These are phyloP conservation scores for Phenganax stokvisi DNA, from an alignment of 92 coral and sea anemone genomes.

Conservation along the genomic window DNA sequence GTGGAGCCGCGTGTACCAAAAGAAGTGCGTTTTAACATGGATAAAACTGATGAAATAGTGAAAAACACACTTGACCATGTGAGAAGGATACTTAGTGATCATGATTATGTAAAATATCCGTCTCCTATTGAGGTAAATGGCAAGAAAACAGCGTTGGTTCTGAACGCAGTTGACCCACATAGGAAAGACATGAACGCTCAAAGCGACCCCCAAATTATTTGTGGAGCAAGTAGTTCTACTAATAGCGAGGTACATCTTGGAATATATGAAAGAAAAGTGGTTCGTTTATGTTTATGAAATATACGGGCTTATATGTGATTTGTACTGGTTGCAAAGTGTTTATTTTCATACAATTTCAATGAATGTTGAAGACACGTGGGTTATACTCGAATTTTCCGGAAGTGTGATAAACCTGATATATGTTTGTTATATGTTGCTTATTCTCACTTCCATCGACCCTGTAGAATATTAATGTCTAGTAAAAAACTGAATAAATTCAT, in stretches of 20 bases:
- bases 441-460: too few relatives aligned
- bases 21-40: not conserved
- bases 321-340: not conserved
- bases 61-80: constrained; percentile 22
- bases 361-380: constrained; percentile 11
- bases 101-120: constrained; percentile 15
- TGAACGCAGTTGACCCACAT: not conserved
- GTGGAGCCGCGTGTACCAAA: not conserved
- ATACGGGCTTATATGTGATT: not conserved
- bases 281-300: not conserved
- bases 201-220: not conserved
- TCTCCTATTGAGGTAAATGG: not conserved
- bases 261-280: not conserved
- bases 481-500: too few relatives aligned
- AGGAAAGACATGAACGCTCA: not conserved
- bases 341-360: not conserved
- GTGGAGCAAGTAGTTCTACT: not conserved
- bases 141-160: not conserved
- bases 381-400: not conserved
- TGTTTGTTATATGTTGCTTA: not conserved
- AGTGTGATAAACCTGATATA: not conserved
- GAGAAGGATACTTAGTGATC: constrained; percentile 28
- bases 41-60: not conserved
- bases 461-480: too few relatives aligned
- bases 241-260: constrained; percentile 6